A percentile compares a stretch with the other conserved stretches of the same genome.
Conservation (phyloP, 2,797 vertebrate genomes). For the Gobionotothen gibberifrons region DNA sequence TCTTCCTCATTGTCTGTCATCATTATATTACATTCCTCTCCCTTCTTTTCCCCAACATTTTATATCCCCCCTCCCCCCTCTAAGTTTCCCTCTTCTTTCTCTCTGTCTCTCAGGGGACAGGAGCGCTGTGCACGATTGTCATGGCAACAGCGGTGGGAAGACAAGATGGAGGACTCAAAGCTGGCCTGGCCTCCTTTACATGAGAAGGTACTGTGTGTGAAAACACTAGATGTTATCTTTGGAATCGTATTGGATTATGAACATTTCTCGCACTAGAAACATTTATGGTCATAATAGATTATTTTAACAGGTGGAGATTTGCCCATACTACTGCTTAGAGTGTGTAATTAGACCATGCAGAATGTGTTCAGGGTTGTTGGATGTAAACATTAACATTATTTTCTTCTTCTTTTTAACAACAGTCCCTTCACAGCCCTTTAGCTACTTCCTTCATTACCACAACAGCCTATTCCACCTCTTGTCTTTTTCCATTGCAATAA, state of each 20-base stretch:
- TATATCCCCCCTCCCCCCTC: conserved; percentile 38
- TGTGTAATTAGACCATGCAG: background rate
- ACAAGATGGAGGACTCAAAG: conserved; percentile 80
- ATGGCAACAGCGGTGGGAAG: conserved; percentile 83
- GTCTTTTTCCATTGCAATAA: conserved; percentile 5
- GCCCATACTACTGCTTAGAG: background rate
- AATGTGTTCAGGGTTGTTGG: background rate
- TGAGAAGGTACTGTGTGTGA: conserved; percentile 33
- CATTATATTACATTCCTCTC: conserved; percentile 38
- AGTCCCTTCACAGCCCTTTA: background rate
- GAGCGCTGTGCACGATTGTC: conserved; percentile 80
- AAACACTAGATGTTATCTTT: conserved; percentile 54
- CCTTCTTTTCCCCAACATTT: conserved; percentile 38
- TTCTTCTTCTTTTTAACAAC: conserved; percentile 6
- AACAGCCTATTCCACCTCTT: conserved; percentile 8
- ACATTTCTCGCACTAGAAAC: background rate
- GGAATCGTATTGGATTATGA: conserved; percentile 11
- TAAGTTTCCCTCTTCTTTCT: conserved; percentile 58
- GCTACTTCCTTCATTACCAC: conserved; percentile 8
- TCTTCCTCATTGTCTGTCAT: conserved; percentile 15
- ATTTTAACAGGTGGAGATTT: conserved; percentile 6
- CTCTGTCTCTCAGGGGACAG: conserved; percentile 70
- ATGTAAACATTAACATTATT: background rate
- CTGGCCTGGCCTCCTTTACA: conserved; percentile 69
- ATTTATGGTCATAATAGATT: background rate